phyloP scores from a whole-genome alignment of 1,140 invertebrate genomes.

The Dryas iulia region DNA sequence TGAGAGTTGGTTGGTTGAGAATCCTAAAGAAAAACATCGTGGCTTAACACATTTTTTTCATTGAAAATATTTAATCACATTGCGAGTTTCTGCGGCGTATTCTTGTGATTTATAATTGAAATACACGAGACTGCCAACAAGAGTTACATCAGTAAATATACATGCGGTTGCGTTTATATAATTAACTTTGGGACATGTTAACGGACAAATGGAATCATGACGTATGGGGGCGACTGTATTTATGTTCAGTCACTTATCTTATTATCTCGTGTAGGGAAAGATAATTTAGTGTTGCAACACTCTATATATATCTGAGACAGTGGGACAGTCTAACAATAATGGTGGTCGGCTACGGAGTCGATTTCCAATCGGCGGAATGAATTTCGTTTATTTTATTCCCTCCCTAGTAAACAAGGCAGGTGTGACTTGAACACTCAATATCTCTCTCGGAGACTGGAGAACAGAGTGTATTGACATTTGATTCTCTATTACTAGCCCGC shows the following conservation, averaged over 20 bases:
- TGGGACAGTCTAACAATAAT: too few species aligned
- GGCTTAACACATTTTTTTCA: background rate
- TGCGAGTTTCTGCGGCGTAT: conserved; percentile 1
- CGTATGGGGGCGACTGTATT: background rate
- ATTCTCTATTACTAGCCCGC: too few species aligned
- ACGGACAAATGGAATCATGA: background rate
- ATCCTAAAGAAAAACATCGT: conserved; percentile 1
- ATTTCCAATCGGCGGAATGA: too few species aligned
- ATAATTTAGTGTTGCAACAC: too few species aligned
- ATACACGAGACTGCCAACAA: conserved; percentile 5
- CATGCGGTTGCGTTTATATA: background rate
- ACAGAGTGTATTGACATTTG: too few species aligned
- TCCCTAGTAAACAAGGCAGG: too few species aligned
- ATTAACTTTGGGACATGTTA: conserved; percentile 8
- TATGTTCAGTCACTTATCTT: background rate
- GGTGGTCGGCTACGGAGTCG: too few species aligned
- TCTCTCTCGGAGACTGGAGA: too few species aligned
- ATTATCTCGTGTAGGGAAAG: too few species aligned
- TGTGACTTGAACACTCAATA: too few species aligned
- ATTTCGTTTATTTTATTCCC: too few species aligned
- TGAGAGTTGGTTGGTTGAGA: background rate
- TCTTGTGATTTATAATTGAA: conserved; percentile 2
- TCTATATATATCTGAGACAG: too few species aligned
- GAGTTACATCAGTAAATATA: background rate
- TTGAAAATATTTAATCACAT: conserved; percentile 12